Conservation (phyloP, 2,797 vertebrate genomes). For the Antennarius maculatus region DNA sequence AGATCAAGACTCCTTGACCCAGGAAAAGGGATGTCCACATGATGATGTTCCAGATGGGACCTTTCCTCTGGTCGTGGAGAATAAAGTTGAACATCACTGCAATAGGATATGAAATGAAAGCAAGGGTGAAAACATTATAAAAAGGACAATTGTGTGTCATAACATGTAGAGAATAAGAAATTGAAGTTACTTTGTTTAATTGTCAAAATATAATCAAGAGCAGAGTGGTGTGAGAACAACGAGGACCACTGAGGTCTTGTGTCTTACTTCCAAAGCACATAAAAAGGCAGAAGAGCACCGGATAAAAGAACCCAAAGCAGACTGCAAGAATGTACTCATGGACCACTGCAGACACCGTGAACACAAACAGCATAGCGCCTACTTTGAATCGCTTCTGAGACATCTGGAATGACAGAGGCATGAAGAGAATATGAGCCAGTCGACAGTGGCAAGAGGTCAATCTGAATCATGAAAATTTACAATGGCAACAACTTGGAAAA, state of each 20-base stretch:
- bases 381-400: slow-evolving; percentile 88
- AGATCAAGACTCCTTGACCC: slow-evolving; percentile 91
- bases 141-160: not conserved
- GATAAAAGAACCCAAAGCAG: slow-evolving; percentile 94
- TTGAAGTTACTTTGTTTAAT: not conserved
- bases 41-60: slow-evolving; percentile 95
- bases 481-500: not conserved
- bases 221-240: not conserved
- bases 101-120: slow-evolving; percentile 43
- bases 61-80: slow-evolving; percentile 91
- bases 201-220: slow-evolving; percentile 1
- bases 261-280: slow-evolving; percentile 95
- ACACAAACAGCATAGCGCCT: slow-evolving; percentile 91
- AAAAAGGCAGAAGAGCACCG: slow-evolving; percentile 92
- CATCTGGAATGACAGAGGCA: slow-evolving; percentile 77
- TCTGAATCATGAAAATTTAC: not conserved
- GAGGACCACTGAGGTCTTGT: not conserved
- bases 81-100: slow-evolving; percentile 96
- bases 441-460: not conserved
- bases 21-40: slow-evolving; percentile 96
- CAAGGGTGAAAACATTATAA: not conserved
- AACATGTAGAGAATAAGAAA: not conserved
- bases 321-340: slow-evolving; percentile 91
- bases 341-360: slow-evolving; percentile 89
- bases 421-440: slow-evolving; percentile 11